A percentile compares a stretch with the other conserved stretches of the same genome.
Evolutionary conservation across 2,113 vertebrate species (phyloP).

Genomic region (Gymnobelideus leadbeateri): DNA sequence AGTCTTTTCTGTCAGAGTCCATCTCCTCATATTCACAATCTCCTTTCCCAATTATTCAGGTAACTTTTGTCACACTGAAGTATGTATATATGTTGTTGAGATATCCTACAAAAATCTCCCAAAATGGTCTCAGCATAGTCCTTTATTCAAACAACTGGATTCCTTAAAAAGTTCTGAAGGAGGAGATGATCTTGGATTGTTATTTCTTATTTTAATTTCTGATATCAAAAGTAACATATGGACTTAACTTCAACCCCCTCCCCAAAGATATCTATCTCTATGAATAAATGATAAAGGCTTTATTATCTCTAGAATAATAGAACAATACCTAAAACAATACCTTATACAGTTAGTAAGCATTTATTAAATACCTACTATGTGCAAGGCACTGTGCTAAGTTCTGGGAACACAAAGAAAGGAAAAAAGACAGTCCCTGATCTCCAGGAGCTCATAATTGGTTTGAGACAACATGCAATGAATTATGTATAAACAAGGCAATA

Average conservation of each 20-base stretch:
- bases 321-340: background rate
- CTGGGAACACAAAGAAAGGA: background rate
- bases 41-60: background rate
- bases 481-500: background rate
- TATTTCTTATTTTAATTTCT: conserved; percentile 1
- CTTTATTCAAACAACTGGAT: background rate
- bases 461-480: background rate
- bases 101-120: background rate
- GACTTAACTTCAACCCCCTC: background rate
- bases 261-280: background rate
- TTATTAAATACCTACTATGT: background rate
- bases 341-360: background rate
- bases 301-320: background rate
- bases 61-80: background rate
- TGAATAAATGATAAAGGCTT: background rate
- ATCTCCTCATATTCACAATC: background rate
- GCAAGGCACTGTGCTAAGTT: background rate
- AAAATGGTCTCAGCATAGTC: background rate
- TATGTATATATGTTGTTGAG: background rate
- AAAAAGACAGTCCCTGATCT: background rate
- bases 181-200: background rate
- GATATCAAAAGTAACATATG: background rate
- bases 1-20: background rate
- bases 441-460: background rate
- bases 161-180: background rate